A percentile compares a stretch with the other conserved stretches of the same genome.
Evolutionary conservation across 2,888 invertebrate species (phyloP).

Genomic region (Parnassius mnemosyne): DNA sequence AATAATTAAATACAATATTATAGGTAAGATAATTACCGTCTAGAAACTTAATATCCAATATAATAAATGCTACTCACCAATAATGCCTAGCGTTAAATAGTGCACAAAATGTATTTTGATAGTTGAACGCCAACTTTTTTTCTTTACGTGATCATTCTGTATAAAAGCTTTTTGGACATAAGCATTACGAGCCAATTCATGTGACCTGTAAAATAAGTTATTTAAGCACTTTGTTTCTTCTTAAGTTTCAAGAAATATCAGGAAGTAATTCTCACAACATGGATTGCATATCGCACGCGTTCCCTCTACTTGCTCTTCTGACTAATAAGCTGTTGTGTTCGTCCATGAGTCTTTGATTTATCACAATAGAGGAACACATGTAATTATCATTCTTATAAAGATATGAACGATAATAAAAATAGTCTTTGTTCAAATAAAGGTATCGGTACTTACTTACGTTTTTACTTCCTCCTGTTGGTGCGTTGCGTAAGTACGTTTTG

Average conservation of each 20-base stretch:
- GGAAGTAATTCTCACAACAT: constrained; percentile 40
- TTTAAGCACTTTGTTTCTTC: constrained; percentile 9
- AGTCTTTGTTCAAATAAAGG: constrained; percentile 33
- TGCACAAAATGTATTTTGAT: constrained; percentile 32
- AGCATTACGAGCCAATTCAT: constrained; percentile 27
- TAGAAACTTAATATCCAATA: neutral
- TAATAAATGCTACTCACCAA: constrained; percentile 39
- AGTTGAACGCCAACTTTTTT: constrained; percentile 31
- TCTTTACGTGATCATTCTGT: constrained; percentile 31
- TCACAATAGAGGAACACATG: constrained; percentile 36
- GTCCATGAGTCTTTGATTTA: constrained; percentile 52
- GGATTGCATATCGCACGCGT: constrained; percentile 38
- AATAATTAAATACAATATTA: too few species aligned
- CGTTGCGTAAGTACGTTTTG: constrained; percentile 53
- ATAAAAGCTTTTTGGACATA: constrained; percentile 31
- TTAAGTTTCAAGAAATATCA: constrained; percentile 7
- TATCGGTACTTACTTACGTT: constrained; percentile 59
- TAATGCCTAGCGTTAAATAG: constrained; percentile 38
- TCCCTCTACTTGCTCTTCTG: constrained; percentile 39
- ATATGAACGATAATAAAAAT: constrained; percentile 34
- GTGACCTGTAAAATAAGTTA: constrained; percentile 29
- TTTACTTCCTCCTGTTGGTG: constrained; percentile 49
- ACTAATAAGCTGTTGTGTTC: constrained; percentile 58
- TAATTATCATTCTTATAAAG: constrained; percentile 37
- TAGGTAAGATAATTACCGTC: too few species aligned